These are phyloP conservation scores for Limanda limanda DNA, from an alignment of 2,113 vertebrate genomes.

Conservation along the genomic window DNA sequence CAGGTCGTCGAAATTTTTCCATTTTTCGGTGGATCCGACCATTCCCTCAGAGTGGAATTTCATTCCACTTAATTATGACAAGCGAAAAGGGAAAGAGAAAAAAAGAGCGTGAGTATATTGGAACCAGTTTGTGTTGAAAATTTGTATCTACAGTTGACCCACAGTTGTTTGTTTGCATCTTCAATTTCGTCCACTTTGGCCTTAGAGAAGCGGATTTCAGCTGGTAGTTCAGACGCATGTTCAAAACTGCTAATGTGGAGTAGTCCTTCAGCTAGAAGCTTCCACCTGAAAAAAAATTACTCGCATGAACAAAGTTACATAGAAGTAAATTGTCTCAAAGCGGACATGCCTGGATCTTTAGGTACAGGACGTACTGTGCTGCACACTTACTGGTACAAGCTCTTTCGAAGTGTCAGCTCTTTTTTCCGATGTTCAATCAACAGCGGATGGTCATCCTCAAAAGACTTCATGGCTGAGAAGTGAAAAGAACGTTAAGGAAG, in stretches of 20 bases:
- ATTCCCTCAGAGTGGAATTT: too few relatives aligned
- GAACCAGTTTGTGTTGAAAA: too few relatives aligned
- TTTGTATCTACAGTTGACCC: too few relatives aligned
- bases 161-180: too few relatives aligned
- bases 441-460: slow-evolving; percentile 60
- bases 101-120: too few relatives aligned
- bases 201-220: slow-evolving; percentile 34
- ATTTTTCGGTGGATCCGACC: too few relatives aligned
- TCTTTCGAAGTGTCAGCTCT: slow-evolving; percentile 43
- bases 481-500: background rate
- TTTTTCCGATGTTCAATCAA: slow-evolving; percentile 54
- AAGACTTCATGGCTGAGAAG: slow-evolving; percentile 52
- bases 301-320: background rate
- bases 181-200: background rate
- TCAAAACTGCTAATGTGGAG: slow-evolving; percentile 9
- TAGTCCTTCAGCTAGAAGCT: slow-evolving; percentile 14
- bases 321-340: background rate
- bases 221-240: slow-evolving; percentile 19
- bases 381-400: slow-evolving; percentile 63
- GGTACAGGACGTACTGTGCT: background rate
- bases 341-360: too few relatives aligned
- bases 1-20: too few relatives aligned
- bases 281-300: slow-evolving; percentile 62
- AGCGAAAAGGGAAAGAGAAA: too few relatives aligned
- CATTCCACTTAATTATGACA: too few relatives aligned